Evolutionary conservation across 2,113 vertebrate genomes (phyloP).

Genomic region (Odobenus rosmarus): DNA sequence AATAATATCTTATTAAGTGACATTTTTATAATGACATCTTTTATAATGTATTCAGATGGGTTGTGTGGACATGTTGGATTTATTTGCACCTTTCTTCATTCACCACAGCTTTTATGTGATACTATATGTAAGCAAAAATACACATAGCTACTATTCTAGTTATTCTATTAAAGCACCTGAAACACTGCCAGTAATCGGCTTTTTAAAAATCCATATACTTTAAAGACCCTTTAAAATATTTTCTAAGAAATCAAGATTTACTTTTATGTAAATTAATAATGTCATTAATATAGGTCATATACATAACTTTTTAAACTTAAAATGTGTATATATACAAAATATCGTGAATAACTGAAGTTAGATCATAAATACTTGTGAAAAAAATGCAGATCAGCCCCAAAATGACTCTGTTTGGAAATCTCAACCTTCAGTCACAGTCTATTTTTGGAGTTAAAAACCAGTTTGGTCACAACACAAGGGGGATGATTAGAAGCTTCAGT

Average conservation of each 20-base stretch:
- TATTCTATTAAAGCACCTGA: background rate
- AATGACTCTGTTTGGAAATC: slow-evolving; percentile 8
- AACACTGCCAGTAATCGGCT: background rate
- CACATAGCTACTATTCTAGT: background rate
- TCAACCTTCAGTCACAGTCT: slow-evolving; percentile 6
- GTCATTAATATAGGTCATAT: background rate
- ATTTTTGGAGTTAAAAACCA: slow-evolving; percentile 65
- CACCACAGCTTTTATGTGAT: background rate
- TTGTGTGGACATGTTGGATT: background rate
- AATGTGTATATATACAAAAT: background rate
- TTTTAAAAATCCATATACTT: background rate
- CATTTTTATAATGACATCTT: background rate
- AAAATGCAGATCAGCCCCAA: background rate
- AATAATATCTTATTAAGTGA: background rate
- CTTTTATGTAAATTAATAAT: background rate
- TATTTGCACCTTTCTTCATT: background rate
- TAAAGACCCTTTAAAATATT: background rate
- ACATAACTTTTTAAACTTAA: background rate
- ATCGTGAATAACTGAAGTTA: background rate
- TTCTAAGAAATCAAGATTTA: slow-evolving; percentile 24
- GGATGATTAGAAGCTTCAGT: slow-evolving; percentile 68
- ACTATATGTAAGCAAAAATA: background rate
- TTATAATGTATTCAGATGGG: background rate
- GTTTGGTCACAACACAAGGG: slow-evolving; percentile 45
- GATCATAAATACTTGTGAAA: background rate